Evolutionary conservation across 2,888 invertebrate genomes (phyloP), one percentile per base, ranked within the genome.

Genomic region (Aphodius sticticus): DNA sequence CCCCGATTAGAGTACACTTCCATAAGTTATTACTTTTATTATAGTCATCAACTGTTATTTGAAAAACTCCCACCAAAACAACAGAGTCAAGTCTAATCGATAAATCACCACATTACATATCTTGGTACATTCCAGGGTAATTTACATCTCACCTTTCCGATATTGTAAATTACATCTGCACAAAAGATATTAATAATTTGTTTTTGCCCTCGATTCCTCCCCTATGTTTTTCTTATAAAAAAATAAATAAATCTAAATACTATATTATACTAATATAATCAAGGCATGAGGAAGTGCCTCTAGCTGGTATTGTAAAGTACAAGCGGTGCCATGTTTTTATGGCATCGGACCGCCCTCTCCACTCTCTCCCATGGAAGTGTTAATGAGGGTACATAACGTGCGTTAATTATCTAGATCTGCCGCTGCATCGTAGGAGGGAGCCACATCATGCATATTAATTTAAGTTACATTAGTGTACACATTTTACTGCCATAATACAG

Each of bases 361-460:
- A 26, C 26, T 5, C 6, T 53, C 53, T 53, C 53, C 7, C 53
- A 53, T 7, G 53, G 6, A 53, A 7, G 53, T 53, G 53, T 53
- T 53, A 53, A 53, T 53, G 53, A 53, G 53, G 53, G 53, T 53
- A 53, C 53, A 53, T 53, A 53, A 53, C 53, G 53, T 53, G 12
- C 12, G 53, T 53, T 53, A 71, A 77, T 77, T 70, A 77, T 77
- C 77, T 53, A 70, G 71, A 36, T 76, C 71, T 71, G 16, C 77
- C 53, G 53, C 12, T 53, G 53, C 53, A 53, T 53, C 53, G 53
- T 53, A 53, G 53, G 53, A 53, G 53, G 71, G 38, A 77, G 70
- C 71, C 16, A 72, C 70, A 71, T 70, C 71, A 77, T 77, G 72
- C 77, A 71, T 71, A 77, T 77, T 77, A 70, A 77, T 77, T 77